Evolutionary conservation across 2,888 invertebrate genomes (phyloP).

Genomic region (Petrophora chlorosata): DNA sequence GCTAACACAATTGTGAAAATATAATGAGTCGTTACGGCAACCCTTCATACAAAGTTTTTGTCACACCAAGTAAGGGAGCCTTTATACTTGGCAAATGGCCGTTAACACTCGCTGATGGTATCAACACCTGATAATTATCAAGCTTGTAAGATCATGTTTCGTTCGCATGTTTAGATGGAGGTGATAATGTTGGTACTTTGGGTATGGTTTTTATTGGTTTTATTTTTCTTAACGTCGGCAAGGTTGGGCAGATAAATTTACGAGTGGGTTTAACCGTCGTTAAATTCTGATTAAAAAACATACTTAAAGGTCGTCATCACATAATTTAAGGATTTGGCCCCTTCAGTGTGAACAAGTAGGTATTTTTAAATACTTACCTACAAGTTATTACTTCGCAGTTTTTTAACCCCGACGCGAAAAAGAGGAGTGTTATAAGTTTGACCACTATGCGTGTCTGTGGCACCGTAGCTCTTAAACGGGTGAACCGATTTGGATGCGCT

Average conservation of each 20-base stretch:
- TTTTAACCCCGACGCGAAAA: too few species aligned
- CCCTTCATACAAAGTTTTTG: conserved; percentile 56
- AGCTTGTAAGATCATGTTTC: conserved; percentile 38
- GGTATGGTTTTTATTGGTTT: conserved; percentile 19
- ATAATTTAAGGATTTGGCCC: too few species aligned
- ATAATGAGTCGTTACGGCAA: conserved; percentile 69
- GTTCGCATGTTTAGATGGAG: conserved; percentile 30
- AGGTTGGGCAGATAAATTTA: neutral
- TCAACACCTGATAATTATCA: conserved; percentile 38
- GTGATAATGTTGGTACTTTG: conserved; percentile 28
- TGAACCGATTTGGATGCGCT: too few species aligned
- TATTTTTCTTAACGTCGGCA: neutral
- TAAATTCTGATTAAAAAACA: neutral
- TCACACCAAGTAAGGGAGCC: conserved; percentile 39
- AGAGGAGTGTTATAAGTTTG: too few species aligned
- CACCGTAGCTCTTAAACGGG: too few species aligned
- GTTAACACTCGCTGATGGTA: conserved; percentile 35
- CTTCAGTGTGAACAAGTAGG: too few species aligned
- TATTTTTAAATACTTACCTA: too few species aligned
- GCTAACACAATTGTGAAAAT: conserved; percentile 56
- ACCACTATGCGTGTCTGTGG: too few species aligned
- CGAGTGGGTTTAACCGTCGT: neutral
- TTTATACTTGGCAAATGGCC: conserved; percentile 36
- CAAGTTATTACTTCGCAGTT: too few species aligned
- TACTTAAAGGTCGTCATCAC: too few species aligned